Percentiles rank a stretch among this genome's conserved stretches.
These are phyloP conservation scores for Asarcornis scutulata DNA, from an alignment of 2,113 vertebrate genomes.

Conservation along the genomic window DNA sequence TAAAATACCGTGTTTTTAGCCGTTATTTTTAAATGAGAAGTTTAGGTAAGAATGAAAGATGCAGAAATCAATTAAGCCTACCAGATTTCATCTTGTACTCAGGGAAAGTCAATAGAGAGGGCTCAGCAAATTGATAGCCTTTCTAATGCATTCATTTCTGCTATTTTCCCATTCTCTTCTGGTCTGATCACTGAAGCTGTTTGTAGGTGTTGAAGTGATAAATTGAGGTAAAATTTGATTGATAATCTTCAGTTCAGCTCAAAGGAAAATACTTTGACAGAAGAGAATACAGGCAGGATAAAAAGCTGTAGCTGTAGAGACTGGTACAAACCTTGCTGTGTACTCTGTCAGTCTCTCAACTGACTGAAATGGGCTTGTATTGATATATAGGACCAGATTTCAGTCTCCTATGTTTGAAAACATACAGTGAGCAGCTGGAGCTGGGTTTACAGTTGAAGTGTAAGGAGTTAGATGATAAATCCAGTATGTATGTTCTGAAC, in stretches of 20 bases:
- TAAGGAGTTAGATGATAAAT: neutral
- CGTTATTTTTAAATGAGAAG: neutral
- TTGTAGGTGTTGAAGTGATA: neutral
- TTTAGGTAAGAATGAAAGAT: neutral
- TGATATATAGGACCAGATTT: neutral
- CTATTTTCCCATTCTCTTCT: neutral
- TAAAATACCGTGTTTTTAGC: neutral
- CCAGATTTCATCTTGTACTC: neutral
- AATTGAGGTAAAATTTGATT: neutral
- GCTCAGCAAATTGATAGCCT: neutral
- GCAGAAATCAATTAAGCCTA: slow-evolving; percentile 6
- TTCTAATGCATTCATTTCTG: neutral
- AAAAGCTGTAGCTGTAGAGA: neutral
- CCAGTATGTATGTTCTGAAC: neutral
- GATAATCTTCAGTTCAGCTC: neutral
- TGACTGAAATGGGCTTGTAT: neutral
- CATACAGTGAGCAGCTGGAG: neutral
- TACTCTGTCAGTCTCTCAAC: neutral
- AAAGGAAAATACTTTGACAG: neutral
- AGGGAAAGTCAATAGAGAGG: neutral
- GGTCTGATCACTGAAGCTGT: neutral
- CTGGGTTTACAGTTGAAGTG: neutral
- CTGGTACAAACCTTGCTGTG: neutral
- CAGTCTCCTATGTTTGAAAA: neutral
- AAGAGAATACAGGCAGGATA: neutral